A percentile compares a stretch with the other conserved stretches of the same genome.
Evolutionary conservation across 2,797 vertebrate genomes (phyloP).

Genomic region (Typhlichthys eigenmanni): DNA sequence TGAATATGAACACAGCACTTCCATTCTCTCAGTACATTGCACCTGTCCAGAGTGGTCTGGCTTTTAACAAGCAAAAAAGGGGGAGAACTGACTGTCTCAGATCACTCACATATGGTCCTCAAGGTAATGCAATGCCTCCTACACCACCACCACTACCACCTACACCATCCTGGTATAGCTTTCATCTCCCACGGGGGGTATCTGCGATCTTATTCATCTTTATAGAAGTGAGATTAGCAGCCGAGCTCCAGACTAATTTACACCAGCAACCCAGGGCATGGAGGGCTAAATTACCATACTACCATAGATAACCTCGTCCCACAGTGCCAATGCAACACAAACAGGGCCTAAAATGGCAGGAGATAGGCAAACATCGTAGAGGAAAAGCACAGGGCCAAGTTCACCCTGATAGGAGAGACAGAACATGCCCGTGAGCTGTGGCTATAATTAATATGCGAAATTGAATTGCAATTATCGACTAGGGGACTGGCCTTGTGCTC

Average conservation of each 20-base stretch:
- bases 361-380: conserved; percentile 65
- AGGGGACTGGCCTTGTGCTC: conserved; percentile 75
- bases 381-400: conserved; percentile 49
- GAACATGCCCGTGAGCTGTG: conserved; percentile 70
- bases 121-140: conserved; percentile 56
- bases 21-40: conserved; percentile 16
- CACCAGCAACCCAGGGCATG: conserved; percentile 31
- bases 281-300: conserved; percentile 47
- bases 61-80: conserved; percentile 23
- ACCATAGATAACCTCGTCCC: conserved; percentile 41
- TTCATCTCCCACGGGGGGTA: conserved; percentile 49
- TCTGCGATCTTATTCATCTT: conserved; percentile 68
- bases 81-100: conserved; percentile 16
- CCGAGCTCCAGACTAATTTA: conserved; percentile 51
- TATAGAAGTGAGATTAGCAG: conserved; percentile 58
- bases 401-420: conserved; percentile 61
- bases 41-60: conserved; percentile 28
- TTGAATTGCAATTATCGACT: conserved; percentile 81
- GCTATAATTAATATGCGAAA: conserved; percentile 83
- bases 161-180: conserved; percentile 32
- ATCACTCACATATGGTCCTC: conserved; percentile 36
- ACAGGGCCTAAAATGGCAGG: conserved; percentile 45
- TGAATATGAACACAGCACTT: conserved; percentile 5
- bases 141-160: conserved; percentile 34
- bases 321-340: conserved; percentile 51